phyloP scores from a whole-genome alignment of 2,113 vertebrate species.

The Hydrolagus affinis region DNA sequence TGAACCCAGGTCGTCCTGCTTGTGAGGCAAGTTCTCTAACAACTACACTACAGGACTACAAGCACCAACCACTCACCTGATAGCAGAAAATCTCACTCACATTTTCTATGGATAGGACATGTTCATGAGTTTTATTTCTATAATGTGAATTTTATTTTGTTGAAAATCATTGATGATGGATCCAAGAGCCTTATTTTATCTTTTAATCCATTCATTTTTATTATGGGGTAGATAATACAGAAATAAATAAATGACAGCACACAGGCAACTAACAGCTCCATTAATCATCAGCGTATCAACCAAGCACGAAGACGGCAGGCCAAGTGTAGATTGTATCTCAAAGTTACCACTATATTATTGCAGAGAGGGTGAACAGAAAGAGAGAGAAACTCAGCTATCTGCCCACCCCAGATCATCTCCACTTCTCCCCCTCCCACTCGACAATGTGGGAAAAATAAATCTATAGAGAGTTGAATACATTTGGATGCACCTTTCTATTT shows the following conservation, averaged over 20 bases:
- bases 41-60: too few relatives aligned
- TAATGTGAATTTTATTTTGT: too few relatives aligned
- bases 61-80: too few relatives aligned
- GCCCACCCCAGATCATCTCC: neutral
- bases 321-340: neutral
- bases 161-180: neutral
- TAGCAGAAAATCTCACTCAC: too few relatives aligned
- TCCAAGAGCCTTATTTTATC: neutral
- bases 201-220: neutral
- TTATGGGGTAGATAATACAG: neutral
- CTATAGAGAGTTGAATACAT: too few relatives aligned
- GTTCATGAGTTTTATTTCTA: too few relatives aligned
- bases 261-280: neutral
- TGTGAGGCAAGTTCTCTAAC: too few relatives aligned
- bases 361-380: neutral
- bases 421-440: neutral
- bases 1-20: too few relatives aligned
- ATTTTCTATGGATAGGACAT: too few relatives aligned
- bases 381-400: neutral
- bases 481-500: too few relatives aligned
- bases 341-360: neutral
- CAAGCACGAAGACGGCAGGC: neutral
- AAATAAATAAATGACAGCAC: neutral
- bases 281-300: neutral
- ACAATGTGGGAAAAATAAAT: too few relatives aligned